Base-by-base conservation (phyloP, 2,797 vertebrate species). In the Sandelia bainsii region DNA sequence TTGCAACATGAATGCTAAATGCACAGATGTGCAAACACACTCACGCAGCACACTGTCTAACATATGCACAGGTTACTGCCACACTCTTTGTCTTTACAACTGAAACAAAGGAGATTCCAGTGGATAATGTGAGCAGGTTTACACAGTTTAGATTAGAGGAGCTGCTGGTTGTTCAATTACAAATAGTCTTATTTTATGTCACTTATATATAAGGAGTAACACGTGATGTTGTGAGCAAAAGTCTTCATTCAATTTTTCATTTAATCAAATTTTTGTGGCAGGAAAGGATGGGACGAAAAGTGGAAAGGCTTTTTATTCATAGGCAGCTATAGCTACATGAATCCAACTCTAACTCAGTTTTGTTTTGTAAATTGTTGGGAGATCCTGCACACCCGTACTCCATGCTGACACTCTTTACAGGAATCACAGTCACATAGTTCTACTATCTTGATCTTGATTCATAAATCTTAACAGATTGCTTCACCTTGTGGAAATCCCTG, bases 11-110 rank as follows among this genome's bases (percentile, higher is more conserved):
- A 88, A 77, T 13, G 13, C 54, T 65, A 58, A 79, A 84, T 49
- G 75, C 84, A 81, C 83, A 84, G 69, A 87, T 84, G 86, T 85
- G 77, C 67, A 62, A 69, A 81, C 25, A 65, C 62, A 69, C 77
- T 62, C 48, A 48, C 71, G 62, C 74, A 72, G 56, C 69, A 62
- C 50, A 70, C 49, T n/a, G n/a, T 46, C 50, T 8, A n/a, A 62
- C 77, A 78, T 57, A 51, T 52, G 62, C 23, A 57, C 63, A 52
- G 62, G 62, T 46, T 64, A 37, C 17, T 51, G 48, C 6, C 40
- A 2, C 51, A 49, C 46, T 17, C 48, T 16, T 44, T 63, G 62
- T 53, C 16, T 59, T 46, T 5, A 10, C 72, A 54, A 40, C 56
- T 10, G 46, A 79, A 79, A 78, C 29, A 71, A 29, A 39, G 49